phyloP scores from a whole-genome alignment of 2,113 vertebrate genomes.

The Ptychochromis oligacanthus region DNA sequence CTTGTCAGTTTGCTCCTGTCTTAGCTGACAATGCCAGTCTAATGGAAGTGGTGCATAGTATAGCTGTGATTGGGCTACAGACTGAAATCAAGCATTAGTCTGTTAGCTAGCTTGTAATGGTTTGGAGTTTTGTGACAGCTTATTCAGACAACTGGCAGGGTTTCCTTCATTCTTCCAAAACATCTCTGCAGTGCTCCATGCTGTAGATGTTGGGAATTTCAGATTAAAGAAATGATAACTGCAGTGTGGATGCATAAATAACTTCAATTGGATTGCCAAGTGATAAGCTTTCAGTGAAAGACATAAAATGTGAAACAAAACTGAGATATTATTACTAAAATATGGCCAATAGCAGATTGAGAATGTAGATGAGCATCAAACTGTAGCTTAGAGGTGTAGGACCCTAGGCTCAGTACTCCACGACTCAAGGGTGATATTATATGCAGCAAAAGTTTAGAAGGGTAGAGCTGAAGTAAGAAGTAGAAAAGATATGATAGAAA shows the following conservation, averaged over 20 bases:
- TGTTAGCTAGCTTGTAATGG: background rate
- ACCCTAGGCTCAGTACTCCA: background rate
- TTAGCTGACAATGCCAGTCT: background rate
- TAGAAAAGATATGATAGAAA: background rate
- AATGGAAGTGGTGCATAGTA: background rate
- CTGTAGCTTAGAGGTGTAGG: background rate
- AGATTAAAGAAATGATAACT: background rate
- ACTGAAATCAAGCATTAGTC: background rate
- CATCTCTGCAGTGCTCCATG: background rate
- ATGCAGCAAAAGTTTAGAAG: background rate
- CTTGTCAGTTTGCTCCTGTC: conserved; percentile 18
- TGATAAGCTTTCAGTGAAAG: background rate
- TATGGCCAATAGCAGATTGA: background rate
- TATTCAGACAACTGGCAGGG: conserved; percentile 4
- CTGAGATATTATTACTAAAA: background rate
- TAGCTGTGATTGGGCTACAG: background rate
- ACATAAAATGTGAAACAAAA: background rate
- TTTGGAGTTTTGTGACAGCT: background rate
- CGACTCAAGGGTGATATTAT: background rate
- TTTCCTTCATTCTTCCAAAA: background rate
- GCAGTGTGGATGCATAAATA: background rate
- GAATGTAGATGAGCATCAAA: background rate
- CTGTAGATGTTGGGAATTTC: background rate
- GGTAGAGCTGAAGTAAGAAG: background rate
- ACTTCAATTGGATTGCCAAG: background rate